Evolutionary conservation across 2,113 vertebrate species (phyloP), one percentile per base, ranked within the genome.

Genomic region (Arizona elegans): DNA sequence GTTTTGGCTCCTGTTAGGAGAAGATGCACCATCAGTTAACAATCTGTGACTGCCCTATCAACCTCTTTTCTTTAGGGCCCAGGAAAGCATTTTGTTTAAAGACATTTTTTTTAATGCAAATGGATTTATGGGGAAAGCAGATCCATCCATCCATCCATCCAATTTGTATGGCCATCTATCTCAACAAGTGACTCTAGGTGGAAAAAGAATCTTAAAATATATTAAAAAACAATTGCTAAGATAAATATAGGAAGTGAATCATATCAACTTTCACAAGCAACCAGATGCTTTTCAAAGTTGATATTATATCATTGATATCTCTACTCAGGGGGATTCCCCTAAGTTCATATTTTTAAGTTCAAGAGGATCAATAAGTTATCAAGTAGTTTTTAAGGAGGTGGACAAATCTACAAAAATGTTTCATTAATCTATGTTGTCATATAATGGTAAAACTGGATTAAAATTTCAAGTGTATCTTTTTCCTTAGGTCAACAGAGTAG

Each of bases 1-100:
- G 2, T n/a, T 97, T 52, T 98, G 96, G 93, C 96, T 97, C 92
- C 99, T 99, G 96, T 86, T 86, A 86, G 15, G 43, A 86, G 43
- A 94, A 90, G 96, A 95, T 93, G 7, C 0, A 0, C 1, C 0
- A 52, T 29, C 11, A 62, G 5, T 95, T 50, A 91, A 6, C 0
- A 47, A 21, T 0, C 38, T 87, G 43, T 62, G 87, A 89, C 33
- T 50, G 38, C 12, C 53, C 26, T 26, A 85, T 50, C 26, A 70
- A n/a, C 53, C 11, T 2, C 54, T 87, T 89, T 88, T 50, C 38
- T 59, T 91, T 53, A 81, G 21, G 8, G 24, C 1, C n/a, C 12
- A 38, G 21, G 29, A n/a, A 43, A 81, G 75, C 33, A 81, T 81
- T 81, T 38, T 21, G 17, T 81, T 38, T 38, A 43, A 81, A 81